phyloP scores from a whole-genome alignment of 2,797 vertebrate species.

The Coregonus suidteri region DNA sequence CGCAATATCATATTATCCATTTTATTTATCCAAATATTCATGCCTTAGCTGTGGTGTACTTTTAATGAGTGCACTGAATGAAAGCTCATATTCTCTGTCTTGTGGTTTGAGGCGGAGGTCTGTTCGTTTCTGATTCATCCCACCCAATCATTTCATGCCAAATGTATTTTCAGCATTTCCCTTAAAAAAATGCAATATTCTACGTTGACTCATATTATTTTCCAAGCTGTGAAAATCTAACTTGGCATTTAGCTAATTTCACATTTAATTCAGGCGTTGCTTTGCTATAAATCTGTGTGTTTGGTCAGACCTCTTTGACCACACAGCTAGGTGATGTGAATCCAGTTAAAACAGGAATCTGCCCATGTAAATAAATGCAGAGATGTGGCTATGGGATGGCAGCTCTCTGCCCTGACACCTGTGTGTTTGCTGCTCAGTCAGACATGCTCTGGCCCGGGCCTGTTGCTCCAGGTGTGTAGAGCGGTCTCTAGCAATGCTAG shows the following conservation, averaged over 20 bases:
- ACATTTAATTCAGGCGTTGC: conserved; percentile 41
- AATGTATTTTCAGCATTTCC: conserved; percentile 14
- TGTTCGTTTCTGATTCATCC: neutral
- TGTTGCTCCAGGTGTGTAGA: neutral
- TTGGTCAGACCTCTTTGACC: conserved; percentile 47
- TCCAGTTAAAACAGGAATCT: conserved; percentile 59
- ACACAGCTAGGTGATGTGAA: conserved; percentile 26
- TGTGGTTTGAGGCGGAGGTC: conserved; percentile 8
- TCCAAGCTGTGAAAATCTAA: no score
- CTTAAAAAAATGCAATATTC: neutral
- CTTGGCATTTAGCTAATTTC: conserved; percentile 5
- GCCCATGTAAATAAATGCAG: conserved; percentile 50
- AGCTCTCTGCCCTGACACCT: conserved; percentile 37
- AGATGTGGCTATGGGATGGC: conserved; percentile 15
- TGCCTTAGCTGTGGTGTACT: conserved; percentile 16
- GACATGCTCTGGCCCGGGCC: neutral
- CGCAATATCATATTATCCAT: neutral
- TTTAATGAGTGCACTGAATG: conserved; percentile 14
- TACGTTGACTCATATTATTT: neutral
- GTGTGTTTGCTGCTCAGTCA: conserved; percentile 25
- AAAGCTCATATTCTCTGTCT: neutral
- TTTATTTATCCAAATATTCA: neutral
- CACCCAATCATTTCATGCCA: conserved; percentile 8
- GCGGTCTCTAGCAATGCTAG: no score
- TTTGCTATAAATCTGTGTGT: conserved; percentile 35